Evolutionary conservation across 2,797 vertebrate genomes (phyloP).

Genomic region (Salarias fasciatus): DNA sequence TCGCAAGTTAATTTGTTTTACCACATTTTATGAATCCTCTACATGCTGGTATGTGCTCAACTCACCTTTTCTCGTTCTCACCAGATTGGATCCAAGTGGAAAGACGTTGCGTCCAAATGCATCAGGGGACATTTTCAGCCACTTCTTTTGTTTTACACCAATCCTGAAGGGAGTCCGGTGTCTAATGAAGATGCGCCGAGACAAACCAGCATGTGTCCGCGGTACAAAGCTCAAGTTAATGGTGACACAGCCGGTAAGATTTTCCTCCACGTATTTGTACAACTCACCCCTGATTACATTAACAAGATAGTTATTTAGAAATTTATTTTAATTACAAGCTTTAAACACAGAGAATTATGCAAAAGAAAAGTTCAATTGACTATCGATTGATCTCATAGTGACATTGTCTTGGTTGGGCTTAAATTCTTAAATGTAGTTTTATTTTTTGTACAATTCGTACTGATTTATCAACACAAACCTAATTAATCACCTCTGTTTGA

Average conservation of each 20-base stretch:
- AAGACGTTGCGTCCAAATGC: conserved; percentile 96
- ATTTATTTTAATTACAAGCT: too few relatives aligned
- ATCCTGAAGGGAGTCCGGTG: conserved; percentile 92
- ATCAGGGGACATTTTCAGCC: conserved; percentile 97
- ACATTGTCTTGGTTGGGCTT: too few relatives aligned
- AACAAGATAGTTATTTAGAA: too few relatives aligned
- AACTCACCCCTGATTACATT: background rate
- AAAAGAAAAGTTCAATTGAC: too few relatives aligned
- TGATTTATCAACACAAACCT: too few relatives aligned
- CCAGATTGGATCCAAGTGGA: conserved; percentile 97
- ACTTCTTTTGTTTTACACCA: conserved; percentile 94
- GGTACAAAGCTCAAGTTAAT: conserved; percentile 86
- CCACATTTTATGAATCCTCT: conserved; percentile 11
- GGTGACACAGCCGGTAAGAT: conserved; percentile 85
- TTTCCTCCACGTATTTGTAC: background rate
- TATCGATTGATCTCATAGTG: too few relatives aligned
- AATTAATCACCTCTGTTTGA: too few relatives aligned
- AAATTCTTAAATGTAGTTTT: too few relatives aligned
- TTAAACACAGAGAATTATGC: too few relatives aligned
- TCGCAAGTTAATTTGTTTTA: conserved; percentile 31
- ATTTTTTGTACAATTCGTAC: too few relatives aligned
- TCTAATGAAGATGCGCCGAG: conserved; percentile 94
- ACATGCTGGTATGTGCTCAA: conserved; percentile 20
- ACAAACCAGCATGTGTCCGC: conserved; percentile 92
- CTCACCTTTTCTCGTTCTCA: background rate